Base-by-base conservation (phyloP, 2,113 vertebrate genomes). In the Chionodraco myersi region DNA sequence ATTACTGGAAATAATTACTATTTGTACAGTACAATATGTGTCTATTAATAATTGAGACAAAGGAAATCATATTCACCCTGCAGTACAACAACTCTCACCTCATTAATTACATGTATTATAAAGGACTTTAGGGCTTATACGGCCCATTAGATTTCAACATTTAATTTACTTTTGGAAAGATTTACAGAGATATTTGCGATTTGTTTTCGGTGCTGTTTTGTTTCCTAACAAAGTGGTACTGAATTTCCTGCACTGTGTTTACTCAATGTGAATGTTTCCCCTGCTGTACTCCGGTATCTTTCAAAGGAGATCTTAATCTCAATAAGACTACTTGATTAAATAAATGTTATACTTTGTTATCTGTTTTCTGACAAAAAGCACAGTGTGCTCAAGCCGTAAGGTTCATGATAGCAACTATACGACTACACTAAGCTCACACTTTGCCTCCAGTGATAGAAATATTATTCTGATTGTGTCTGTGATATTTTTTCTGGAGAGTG, bases 261-360 rank as follows among this genome's bases (percentile, higher is more conserved):
- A 70, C 26, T 18, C 4, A 9, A n/a, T 30, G 13, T 59, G 51
- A 6, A n/a, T 6, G 8, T 15, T 48, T 11, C 21, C 23, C 11
- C 26, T 12, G 10, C 41, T 72, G 45, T 30, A 45, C 21, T 18
- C 44, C 0, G 48, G 26, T 44, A 18, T 47, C 13, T 60, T n/a
- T 67, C 47, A 53, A 14, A 51, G 8, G 14, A 58, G 51, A 79
- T 57, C 52, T 41, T 58, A 49, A 79, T 64, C 59, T 57, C 2
- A 6, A 36, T 26, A 21, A 49, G 51, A 70, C 51, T 47, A 21
- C 48, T 21, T 49, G 36, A 74, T 64, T 45, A 14, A 56, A 48
- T 48, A 54, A 30, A 74, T 14, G 60, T 41, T 61, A 23, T 15
- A 72, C 5, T 44, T 73, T 73, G 13, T 52, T 44, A 41, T 51